A percentile compares a stretch with the other conserved stretches of the same genome.
phyloP scores from a whole-genome alignment of 1,140 invertebrate species.

The Penaeus chinensis region DNA sequence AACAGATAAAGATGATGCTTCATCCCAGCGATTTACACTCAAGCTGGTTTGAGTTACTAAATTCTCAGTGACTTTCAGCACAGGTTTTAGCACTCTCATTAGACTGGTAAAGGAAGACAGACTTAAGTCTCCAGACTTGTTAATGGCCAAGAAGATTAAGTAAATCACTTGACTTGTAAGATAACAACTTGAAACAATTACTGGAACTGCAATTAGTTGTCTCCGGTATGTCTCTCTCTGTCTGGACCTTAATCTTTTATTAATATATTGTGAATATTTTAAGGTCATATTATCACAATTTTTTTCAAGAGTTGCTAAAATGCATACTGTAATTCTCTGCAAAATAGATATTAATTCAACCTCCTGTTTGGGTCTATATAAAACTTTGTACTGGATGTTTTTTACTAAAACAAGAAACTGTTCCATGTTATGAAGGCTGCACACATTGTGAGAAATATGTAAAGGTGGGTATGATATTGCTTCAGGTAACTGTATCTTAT shows the following conservation, averaged over 20 bases:
- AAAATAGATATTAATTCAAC: conserved; percentile 33
- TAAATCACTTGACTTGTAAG: conserved; percentile 20
- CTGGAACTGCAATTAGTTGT: conserved; percentile 32
- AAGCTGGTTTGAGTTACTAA: too few species aligned
- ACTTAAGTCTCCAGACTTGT: background rate
- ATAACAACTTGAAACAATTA: conserved; percentile 17
- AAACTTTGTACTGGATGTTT: background rate
- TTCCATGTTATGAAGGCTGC: background rate
- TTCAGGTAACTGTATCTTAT: background rate
- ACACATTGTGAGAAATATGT: background rate
- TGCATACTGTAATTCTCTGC: conserved; percentile 4
- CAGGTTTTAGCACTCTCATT: too few species aligned
- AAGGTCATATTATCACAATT: conserved; percentile 24
- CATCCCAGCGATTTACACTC: too few species aligned
- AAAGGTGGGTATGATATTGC: background rate
- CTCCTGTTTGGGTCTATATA: conserved; percentile 29
- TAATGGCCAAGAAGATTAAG: background rate
- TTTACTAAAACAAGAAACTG: background rate
- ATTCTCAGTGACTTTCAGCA: too few species aligned
- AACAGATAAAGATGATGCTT: too few species aligned
- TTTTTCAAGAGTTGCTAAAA: conserved; percentile 21
- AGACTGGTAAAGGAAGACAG: too few species aligned
- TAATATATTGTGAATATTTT: conserved; percentile 36
- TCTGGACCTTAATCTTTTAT: conserved; percentile 35
- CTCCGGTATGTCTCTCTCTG: conserved; percentile 45